A percentile compares a stretch with the other conserved stretches of the same genome.
Evolutionary conservation across 2,888 invertebrate species (phyloP).

Genomic region (Neoitamus cyanurus): DNA sequence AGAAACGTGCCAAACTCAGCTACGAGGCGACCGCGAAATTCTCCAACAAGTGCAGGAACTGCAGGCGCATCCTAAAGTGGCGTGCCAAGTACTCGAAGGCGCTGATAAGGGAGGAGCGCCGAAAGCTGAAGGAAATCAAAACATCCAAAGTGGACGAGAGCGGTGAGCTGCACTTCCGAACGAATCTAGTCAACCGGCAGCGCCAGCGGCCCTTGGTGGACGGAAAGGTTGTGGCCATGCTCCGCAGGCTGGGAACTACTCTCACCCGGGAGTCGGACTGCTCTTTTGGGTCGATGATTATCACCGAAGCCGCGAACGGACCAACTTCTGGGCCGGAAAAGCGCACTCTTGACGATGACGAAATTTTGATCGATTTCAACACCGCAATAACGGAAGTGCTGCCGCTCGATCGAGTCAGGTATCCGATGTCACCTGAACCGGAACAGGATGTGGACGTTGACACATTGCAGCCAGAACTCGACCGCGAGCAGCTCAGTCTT

Average conservation of each 20-base stretch:
- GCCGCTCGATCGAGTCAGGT: conserved; percentile 34
- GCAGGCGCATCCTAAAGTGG: conserved; percentile 57
- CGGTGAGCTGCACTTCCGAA: conserved; percentile 27
- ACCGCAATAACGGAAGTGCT: conserved; percentile 64
- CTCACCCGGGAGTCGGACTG: conserved; percentile 57
- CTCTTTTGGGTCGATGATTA: neutral
- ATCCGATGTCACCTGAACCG: neutral
- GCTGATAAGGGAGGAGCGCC: conserved; percentile 49
- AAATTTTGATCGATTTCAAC: conserved; percentile 64
- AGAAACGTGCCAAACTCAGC: conserved; percentile 37
- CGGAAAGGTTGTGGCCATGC: conserved; percentile 64
- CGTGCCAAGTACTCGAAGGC: conserved; percentile 54
- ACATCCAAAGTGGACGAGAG: conserved; percentile 42
- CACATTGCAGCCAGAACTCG: neutral
- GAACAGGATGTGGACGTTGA: conserved; percentile 17
- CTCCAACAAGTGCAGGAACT: conserved; percentile 57
- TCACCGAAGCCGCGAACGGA: neutral
- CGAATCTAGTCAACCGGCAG: conserved; percentile 40
- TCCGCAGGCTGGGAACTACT: conserved; percentile 63
- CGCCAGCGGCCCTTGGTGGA: conserved; percentile 59
- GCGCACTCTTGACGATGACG: conserved; percentile 56
- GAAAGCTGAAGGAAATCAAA: conserved; percentile 44
- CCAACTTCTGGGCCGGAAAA: neutral
- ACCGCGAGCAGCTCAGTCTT: conserved; percentile 9
- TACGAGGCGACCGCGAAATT: neutral